Percentiles rank a stretch among this genome's conserved stretches.
Evolutionary conservation across 2,888 invertebrate species (phyloP).

Genomic region (Anthrax anthrax): DNA sequence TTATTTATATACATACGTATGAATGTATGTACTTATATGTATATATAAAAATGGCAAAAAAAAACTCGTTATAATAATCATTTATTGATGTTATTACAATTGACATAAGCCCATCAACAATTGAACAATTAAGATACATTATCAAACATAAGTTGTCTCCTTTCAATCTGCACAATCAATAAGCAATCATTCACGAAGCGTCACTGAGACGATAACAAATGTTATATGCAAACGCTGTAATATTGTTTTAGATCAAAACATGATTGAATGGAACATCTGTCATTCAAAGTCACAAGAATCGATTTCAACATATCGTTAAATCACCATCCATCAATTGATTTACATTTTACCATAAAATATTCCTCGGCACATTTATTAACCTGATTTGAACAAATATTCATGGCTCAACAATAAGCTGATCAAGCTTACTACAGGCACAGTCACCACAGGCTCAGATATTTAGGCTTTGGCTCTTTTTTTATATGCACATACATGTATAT

Average conservation of each 20-base stretch:
- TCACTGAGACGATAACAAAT: conserved; percentile 15
- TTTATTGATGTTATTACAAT: conserved; percentile 10
- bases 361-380: neutral
- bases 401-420: too few relatives aligned
- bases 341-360: conserved; percentile 7
- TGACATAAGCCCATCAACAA: conserved; percentile 9
- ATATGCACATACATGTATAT: too few relatives aligned
- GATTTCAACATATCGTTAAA: conserved; percentile 30
- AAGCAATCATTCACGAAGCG: conserved; percentile 4
- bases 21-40: too few relatives aligned
- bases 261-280: conserved; percentile 12
- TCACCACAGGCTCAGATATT: too few relatives aligned
- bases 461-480: too few relatives aligned
- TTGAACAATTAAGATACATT: conserved; percentile 13
- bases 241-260: conserved; percentile 15
- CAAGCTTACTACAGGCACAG: too few relatives aligned
- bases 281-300: conserved; percentile 19
- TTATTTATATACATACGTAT: too few relatives aligned
- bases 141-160: conserved; percentile 7
- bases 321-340: conserved; percentile 31
- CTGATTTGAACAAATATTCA: neutral
- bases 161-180: neutral
- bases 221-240: conserved; percentile 17
- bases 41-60: too few relatives aligned
- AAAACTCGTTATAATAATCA: neutral